phyloP scores from a whole-genome alignment of 1,140 invertebrate genomes.

The Drosophila parabipectinata region DNA sequence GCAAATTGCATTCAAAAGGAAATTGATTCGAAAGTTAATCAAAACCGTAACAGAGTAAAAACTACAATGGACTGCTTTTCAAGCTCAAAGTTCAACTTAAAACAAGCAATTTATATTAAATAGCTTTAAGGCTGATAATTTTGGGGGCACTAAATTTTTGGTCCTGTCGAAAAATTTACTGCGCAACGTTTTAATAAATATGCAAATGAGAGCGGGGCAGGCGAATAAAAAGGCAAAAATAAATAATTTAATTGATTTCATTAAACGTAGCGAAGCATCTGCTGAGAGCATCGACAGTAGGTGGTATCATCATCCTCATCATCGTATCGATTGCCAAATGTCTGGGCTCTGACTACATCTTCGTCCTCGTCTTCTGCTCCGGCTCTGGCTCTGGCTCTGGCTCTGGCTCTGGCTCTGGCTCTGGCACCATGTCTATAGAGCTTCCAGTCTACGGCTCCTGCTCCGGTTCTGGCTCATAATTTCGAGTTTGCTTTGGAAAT shows the following conservation, averaged over 20 bases:
- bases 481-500: constrained; percentile 72
- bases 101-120: constrained; percentile 7
- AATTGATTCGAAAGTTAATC: constrained; percentile 53
- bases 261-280: constrained; percentile 62
- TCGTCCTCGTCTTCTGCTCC: neutral
- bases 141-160: constrained; percentile 19
- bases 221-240: constrained; percentile 54
- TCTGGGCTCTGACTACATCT: constrained; percentile 16
- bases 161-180: constrained; percentile 2
- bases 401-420: neutral
- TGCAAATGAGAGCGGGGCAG: constrained; percentile 49
- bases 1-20: constrained; percentile 49
- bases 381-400: neutral
- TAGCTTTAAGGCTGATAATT: constrained; percentile 15
- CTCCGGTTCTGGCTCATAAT: constrained; percentile 57
- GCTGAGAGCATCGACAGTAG: constrained; percentile 50
- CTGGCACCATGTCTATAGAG: neutral
- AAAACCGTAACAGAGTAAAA: constrained; percentile 26
- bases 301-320: constrained; percentile 40
- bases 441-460: constrained; percentile 14
- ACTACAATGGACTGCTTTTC: neutral
- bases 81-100: constrained; percentile 3
- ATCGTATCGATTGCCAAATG: constrained; percentile 68
- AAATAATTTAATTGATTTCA: constrained; percentile 81
- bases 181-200: constrained; percentile 64